phyloP scores from a whole-genome alignment of 35 echinoderm and acorn worm species.

The Strongylocentrotus purpuratus region DNA sequence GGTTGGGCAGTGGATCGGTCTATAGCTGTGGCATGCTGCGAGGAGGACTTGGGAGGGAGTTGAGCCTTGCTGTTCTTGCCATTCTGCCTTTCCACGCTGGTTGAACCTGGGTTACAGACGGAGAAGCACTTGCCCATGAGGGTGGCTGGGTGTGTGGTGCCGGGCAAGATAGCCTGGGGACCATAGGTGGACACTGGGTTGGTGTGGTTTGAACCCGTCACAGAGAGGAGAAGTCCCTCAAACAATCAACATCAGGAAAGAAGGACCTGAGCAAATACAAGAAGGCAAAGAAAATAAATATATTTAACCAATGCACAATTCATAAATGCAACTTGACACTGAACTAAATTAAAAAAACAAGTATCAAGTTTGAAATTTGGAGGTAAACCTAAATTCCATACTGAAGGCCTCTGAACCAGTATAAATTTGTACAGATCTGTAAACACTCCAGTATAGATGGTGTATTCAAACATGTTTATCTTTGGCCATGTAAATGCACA shows the following conservation, averaged over 20 bases:
- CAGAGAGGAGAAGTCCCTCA: background rate
- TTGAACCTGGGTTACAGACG: slow-evolving; percentile 70
- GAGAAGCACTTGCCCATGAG: slow-evolving; percentile 95
- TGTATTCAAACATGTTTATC: too few relatives aligned
- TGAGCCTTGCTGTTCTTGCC: slow-evolving; percentile 63
- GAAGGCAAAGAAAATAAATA: background rate
- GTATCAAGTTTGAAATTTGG: too few relatives aligned
- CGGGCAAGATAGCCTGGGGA: slow-evolving; percentile 43
- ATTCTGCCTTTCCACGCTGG: slow-evolving; percentile 69
- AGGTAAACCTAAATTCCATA: too few relatives aligned
- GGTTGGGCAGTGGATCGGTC: background rate
- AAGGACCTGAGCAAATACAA: background rate
- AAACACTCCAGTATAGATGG: too few relatives aligned
- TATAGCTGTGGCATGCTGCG: background rate
- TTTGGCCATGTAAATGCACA: too few relatives aligned
- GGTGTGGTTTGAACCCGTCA: slow-evolving; percentile 18
- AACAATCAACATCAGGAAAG: background rate
- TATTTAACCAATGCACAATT: background rate
- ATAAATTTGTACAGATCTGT: too few relatives aligned
- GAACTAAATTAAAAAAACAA: too few relatives aligned
- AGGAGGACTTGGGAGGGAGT: slow-evolving; percentile 56
- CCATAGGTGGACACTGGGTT: slow-evolving; percentile 27
- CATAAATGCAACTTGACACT: too few relatives aligned
- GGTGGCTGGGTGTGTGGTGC: slow-evolving; percentile 30
- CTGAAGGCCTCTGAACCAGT: too few relatives aligned